Evolutionary conservation across 2,888 invertebrate genomes (phyloP).

Genomic region (Eupithecia tripunctaria): DNA sequence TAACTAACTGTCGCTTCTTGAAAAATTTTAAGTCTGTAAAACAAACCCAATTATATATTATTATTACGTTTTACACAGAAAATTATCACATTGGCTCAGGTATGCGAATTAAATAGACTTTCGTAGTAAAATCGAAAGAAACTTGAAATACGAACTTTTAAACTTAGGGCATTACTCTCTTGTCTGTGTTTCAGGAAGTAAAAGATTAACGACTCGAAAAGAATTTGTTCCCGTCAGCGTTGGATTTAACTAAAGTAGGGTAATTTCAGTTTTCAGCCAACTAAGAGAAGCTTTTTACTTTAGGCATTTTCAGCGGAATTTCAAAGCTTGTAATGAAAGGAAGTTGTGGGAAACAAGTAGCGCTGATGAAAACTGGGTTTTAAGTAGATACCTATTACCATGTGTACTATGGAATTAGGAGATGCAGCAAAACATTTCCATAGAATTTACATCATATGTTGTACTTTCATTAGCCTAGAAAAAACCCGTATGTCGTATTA

Average conservation of each 20-base stretch:
- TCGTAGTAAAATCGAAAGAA: constrained; percentile 35
- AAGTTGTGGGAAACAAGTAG: not conserved
- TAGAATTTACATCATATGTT: too few relatives aligned
- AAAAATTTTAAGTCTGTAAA: too few relatives aligned
- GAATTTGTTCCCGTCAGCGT: constrained; percentile 32
- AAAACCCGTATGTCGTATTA: too few relatives aligned
- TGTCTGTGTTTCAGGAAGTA: constrained; percentile 38
- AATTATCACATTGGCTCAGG: too few relatives aligned
- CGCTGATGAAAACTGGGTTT: not conserved
- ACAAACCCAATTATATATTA: too few relatives aligned
- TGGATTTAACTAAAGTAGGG: constrained; percentile 25
- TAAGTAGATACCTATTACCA: not conserved
- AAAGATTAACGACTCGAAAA: constrained; percentile 43
- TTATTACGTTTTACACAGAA: too few relatives aligned
- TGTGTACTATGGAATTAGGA: not conserved
- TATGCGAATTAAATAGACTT: too few relatives aligned
- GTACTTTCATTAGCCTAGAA: too few relatives aligned
- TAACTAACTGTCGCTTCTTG: too few relatives aligned
- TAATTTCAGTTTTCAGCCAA: constrained; percentile 26
- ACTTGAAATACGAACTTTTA: constrained; percentile 42
- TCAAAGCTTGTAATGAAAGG: not conserved
- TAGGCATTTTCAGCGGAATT: constrained; percentile 1
- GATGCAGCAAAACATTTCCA: not conserved
- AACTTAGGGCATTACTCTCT: constrained; percentile 42
- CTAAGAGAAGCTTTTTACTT: constrained; percentile 10